A percentile compares a stretch with the other conserved stretches of the same genome.
Conservation (phyloP, 2,888 invertebrate genomes). For the Nudaria mundana region DNA sequence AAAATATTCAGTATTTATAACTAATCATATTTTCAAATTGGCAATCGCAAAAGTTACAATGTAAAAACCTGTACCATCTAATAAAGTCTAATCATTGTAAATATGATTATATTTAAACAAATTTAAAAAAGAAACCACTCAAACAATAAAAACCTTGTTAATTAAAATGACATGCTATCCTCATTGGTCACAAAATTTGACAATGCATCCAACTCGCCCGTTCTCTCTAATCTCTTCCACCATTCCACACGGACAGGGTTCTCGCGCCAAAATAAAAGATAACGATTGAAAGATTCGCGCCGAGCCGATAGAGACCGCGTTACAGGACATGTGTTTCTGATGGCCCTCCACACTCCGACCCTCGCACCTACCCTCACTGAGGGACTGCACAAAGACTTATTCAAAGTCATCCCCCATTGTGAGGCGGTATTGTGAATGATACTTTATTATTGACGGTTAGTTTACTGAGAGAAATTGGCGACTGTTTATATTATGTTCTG, state of each 20-base stretch:
- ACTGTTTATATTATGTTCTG: not conserved
- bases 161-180: too few relatives aligned
- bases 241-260: slow-evolving; percentile 25
- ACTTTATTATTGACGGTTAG: slow-evolving; percentile 28
- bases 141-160: too few relatives aligned
- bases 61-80: too few relatives aligned
- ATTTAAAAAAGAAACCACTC: too few relatives aligned
- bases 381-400: slow-evolving; percentile 15
- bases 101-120: too few relatives aligned
- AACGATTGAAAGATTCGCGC: slow-evolving; percentile 59
- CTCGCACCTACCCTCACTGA: slow-evolving; percentile 5
- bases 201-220: too few relatives aligned
- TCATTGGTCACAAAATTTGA: too few relatives aligned
- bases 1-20: too few relatives aligned
- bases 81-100: too few relatives aligned
- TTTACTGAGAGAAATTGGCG: slow-evolving; percentile 2
- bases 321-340: slow-evolving; percentile 56
- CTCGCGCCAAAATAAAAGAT: slow-evolving; percentile 51
- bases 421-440: slow-evolving; percentile 34
- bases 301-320: slow-evolving; percentile 40
- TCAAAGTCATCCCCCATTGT: slow-evolving; percentile 35
- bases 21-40: too few relatives aligned
- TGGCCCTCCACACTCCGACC: slow-evolving; percentile 29
- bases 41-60: too few relatives aligned
- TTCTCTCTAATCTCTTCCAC: slow-evolving; percentile 18